Evolutionary conservation across 2,888 invertebrate genomes (phyloP).

Genomic region (Crossocerus cetratus): DNA sequence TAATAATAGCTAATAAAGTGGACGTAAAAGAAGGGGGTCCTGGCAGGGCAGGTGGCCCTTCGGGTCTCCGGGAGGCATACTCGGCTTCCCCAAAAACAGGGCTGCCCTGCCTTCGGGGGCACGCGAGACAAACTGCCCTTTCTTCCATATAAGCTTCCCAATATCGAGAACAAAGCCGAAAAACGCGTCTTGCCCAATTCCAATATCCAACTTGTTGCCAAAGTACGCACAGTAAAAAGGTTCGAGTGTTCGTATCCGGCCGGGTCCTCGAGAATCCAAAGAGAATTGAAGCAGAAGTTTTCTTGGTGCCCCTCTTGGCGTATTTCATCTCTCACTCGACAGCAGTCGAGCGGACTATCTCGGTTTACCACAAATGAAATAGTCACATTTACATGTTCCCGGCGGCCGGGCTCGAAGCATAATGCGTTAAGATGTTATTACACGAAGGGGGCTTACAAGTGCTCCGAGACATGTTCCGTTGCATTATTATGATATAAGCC

Average conservation of each 20-base stretch:
- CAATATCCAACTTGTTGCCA: too few relatives aligned
- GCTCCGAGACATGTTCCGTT: conserved; percentile 48
- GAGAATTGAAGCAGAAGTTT: too few relatives aligned
- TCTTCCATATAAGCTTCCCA: background rate
- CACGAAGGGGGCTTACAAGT: conserved; percentile 31
- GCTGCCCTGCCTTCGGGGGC: conserved; percentile 59
- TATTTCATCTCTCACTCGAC: too few relatives aligned
- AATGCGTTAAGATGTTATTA: conserved; percentile 26
- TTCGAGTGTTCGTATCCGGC: too few relatives aligned
- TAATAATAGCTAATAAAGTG: conserved; percentile 76
- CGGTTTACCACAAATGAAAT: conserved; percentile 25
- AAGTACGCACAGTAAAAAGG: too few relatives aligned
- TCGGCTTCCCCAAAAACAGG: conserved; percentile 60
- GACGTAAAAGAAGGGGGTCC: conserved; percentile 65
- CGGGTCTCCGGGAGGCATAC: conserved; percentile 60
- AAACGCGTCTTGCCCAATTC: too few relatives aligned
- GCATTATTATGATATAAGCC: conserved; percentile 66
- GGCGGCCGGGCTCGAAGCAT: conserved; percentile 16
- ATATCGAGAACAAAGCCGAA: too few relatives aligned
- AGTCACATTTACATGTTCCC: conserved; percentile 41
- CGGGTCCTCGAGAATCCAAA: too few relatives aligned
- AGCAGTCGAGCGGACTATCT: too few relatives aligned
- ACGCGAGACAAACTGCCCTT: conserved; percentile 55
- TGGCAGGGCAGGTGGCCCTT: conserved; percentile 70
- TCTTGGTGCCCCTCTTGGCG: too few relatives aligned